Evolutionary conservation across 2,113 vertebrate genomes (phyloP), one percentile per base, ranked within the genome.

Genomic region (Cochlearius cochlearius): DNA sequence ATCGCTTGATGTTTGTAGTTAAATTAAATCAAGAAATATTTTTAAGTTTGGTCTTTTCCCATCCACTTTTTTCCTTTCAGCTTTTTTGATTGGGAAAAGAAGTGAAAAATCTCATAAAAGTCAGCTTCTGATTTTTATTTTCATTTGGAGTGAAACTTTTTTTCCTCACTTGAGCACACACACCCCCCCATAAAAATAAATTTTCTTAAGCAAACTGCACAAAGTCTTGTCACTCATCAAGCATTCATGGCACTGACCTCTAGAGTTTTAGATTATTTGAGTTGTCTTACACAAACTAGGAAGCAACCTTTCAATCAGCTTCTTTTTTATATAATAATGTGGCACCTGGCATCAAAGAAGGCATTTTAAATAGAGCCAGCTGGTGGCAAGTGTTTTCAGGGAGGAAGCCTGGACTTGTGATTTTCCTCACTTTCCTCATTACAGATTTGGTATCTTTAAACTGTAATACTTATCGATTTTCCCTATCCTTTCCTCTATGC

Each of bases 321-420:
- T 69, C n/a, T 79, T 62, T 68, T 78, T 60, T 50, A 32, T 68
- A 52, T 72, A 82, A 75, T 79, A 92, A 76, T 5, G 58, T 82
- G 67, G 47, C 32, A 56, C 53, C 64, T 74, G 77, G 62, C 69
- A 85, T 75, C 66, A 60, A 92, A 80, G 18, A 67, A 78, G 52
- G 30, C 69, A 75, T 92, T 90, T 90, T 38, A 96, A 94, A 81
- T 19, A 90, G 34, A 88, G 47, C 68, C 68, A 93, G 87, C 80
- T 91, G 87, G 80, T 84, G 64, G 56, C 47, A 94, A 87, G 36
- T 32, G 10, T 91, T 95, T 90, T 78, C 62, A 69, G 75, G 59
- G 71, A 92, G 34, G 85, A 90, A 85, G 50, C n/a, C 49, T 34
- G 43, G 83, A 75, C 66, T 82, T 88, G 58, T 53, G 66, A 92